Evolutionary conservation across 2,113 vertebrate genomes (phyloP).

Genomic region (Bujurquina vittata): DNA sequence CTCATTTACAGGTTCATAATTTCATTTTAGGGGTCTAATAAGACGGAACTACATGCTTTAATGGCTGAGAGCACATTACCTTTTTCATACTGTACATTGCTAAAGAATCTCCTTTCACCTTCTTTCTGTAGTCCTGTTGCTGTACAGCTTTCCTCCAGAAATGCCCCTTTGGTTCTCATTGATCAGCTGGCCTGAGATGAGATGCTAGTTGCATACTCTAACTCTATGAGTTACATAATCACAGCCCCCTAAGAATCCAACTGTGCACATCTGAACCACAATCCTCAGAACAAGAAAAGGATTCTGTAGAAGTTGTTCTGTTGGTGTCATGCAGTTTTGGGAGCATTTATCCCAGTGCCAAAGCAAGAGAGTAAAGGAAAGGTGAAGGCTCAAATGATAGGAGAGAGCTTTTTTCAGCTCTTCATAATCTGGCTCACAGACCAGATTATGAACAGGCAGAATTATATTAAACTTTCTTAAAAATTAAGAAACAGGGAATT

Average conservation of each 20-base stretch:
- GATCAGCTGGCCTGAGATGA: not conserved
- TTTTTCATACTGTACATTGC: not conserved
- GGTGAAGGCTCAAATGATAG: not conserved
- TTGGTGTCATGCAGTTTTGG: not conserved
- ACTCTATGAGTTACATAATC: not conserved
- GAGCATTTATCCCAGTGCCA: too few species aligned
- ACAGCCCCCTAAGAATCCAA: not conserved
- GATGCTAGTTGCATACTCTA: not conserved
- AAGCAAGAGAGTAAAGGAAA: not conserved
- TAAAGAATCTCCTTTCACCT: not conserved
- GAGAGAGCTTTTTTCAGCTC: too few species aligned
- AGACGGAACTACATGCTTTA: not conserved
- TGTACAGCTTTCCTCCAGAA: not conserved
- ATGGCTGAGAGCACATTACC: not conserved
- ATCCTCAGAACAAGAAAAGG: not conserved
- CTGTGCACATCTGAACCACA: not conserved
- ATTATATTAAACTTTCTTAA: not conserved
- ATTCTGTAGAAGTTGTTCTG: not conserved
- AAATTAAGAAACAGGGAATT: not conserved
- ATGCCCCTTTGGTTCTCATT: not conserved
- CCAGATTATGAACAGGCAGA: not conserved
- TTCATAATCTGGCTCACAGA: too few species aligned
- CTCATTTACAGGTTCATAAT: slow-evolving; percentile 5
- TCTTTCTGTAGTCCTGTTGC: not conserved
- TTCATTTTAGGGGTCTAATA: slow-evolving; percentile 2